Conservation (phyloP, 53 echinoderm and acorn worm species). For the Astropecten irregularis region DNA sequence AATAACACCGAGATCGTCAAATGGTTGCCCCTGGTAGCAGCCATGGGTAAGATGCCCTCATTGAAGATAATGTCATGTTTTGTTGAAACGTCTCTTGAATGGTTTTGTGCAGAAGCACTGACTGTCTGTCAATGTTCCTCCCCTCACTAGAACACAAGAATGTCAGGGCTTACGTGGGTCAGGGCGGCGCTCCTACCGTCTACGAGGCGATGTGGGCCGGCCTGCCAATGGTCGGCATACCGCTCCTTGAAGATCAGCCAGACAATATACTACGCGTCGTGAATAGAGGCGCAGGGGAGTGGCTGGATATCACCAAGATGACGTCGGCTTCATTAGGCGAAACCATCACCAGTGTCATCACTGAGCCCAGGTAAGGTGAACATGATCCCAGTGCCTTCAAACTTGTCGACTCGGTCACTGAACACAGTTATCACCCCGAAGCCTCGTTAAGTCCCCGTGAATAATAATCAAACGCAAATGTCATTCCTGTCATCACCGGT, state of each 20-base stretch:
- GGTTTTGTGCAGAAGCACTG: not conserved
- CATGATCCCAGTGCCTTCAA: no score
- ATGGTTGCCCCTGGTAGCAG: not conserved
- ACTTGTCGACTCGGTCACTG: no score
- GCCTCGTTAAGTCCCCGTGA: no score
- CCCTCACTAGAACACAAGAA: not conserved
- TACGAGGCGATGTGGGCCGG: slow-evolving; percentile 1
- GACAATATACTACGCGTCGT: slow-evolving; percentile 2
- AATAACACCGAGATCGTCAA: not conserved
- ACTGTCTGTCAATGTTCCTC: no score
- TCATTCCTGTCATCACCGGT: no score
- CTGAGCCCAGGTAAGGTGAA: not conserved
- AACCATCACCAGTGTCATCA: not conserved
- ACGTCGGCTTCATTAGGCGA: not conserved
- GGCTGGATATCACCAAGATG: not conserved
- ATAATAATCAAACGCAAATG: no score
- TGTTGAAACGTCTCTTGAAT: no score
- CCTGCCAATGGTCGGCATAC: slow-evolving; percentile 18
- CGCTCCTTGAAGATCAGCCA: not conserved
- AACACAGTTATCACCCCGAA: no score
- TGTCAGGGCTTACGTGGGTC: not conserved
- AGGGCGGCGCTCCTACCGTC: not conserved
- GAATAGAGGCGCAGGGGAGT: not conserved
- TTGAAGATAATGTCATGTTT: no score
- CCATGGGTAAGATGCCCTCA: not conserved